Evolutionary conservation across 2,113 vertebrate species (phyloP).

Genomic region (Halcyon senegalensis): DNA sequence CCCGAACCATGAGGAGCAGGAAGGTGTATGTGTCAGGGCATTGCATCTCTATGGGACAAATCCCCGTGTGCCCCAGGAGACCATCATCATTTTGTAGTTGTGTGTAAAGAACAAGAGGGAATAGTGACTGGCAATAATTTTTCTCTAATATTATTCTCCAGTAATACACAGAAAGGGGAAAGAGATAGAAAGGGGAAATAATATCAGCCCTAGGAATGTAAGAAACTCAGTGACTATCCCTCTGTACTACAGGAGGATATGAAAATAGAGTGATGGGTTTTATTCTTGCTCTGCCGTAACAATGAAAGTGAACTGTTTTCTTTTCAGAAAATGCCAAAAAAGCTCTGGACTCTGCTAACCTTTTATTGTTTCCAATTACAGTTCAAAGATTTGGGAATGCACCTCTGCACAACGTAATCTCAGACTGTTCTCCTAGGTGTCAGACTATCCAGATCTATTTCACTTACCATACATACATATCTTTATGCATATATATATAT

Average conservation of each 20-base stretch:
- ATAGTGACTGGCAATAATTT: background rate
- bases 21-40: background rate
- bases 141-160: background rate
- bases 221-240: background rate
- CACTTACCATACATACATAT: background rate
- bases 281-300: background rate
- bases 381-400: background rate
- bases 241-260: background rate
- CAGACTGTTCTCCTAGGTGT: background rate
- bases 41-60: background rate
- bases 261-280: background rate
- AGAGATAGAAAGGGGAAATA: background rate
- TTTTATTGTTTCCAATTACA: background rate
- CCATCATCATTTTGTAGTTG: background rate
- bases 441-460: background rate
- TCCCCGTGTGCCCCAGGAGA: accelerated
- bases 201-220: background rate
- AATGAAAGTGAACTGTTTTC: background rate
- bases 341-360: background rate
- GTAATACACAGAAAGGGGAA: background rate
- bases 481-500: background rate
- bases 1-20: background rate
- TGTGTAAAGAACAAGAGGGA: background rate
- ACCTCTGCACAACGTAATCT: background rate
- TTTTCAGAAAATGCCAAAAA: background rate